A percentile compares a stretch with the other conserved stretches of the same genome.
These are phyloP conservation scores for Beris chalybata DNA, from an alignment of 2,888 invertebrate species.

Conservation along the genomic window DNA sequence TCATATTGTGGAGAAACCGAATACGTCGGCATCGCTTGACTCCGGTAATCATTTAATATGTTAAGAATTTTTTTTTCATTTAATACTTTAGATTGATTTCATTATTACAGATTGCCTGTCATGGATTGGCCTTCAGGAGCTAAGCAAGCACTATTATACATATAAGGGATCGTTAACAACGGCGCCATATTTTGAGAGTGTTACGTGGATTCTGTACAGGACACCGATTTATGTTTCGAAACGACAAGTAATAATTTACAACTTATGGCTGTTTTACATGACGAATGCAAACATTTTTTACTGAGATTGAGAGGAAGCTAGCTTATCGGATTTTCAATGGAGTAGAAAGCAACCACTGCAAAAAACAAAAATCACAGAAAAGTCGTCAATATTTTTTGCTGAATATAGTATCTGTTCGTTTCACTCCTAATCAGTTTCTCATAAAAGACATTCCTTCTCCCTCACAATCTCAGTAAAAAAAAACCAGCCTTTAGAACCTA, in stretches of 20 bases:
- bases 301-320: no score
- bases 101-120: constrained; percentile 62
- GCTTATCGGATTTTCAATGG: no score
- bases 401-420: no score
- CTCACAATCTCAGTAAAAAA: no score
- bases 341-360: no score
- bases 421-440: not conserved
- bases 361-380: no score
- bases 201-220: constrained; percentile 74
- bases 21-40: constrained; percentile 53
- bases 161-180: constrained; percentile 74
- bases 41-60: constrained; percentile 46
- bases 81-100: constrained; percentile 22
- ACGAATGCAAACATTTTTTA: no score
- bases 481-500: constrained; percentile 13
- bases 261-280: no score
- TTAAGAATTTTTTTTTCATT: constrained; percentile 20
- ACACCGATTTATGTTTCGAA: constrained; percentile 68
- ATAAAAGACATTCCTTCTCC: not conserved
- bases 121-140: constrained; percentile 69
- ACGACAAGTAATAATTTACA: constrained; percentile 60
- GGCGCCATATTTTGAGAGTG: constrained; percentile 71
- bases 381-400: no score
- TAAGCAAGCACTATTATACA: constrained; percentile 71
- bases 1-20: constrained; percentile 52